Conservation (phyloP, 2,113 vertebrate genomes). For the Sterrhoptilus dennistouni region DNA sequence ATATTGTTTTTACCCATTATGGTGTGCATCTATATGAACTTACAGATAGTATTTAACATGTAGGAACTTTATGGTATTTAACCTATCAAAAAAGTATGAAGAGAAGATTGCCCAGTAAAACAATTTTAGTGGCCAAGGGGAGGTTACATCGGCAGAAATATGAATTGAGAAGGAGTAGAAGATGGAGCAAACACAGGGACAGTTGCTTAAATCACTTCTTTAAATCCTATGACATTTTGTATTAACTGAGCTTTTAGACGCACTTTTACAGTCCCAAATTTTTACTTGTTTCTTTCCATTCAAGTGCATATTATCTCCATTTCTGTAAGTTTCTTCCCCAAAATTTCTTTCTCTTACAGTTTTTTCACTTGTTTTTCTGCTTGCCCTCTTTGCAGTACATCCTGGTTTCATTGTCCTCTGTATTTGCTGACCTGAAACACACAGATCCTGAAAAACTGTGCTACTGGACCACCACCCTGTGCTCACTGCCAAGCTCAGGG, state of each 20-base stretch:
- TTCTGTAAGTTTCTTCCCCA: background rate
- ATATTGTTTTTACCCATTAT: background rate
- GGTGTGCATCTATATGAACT: rapidly evolving
- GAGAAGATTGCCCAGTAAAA: background rate
- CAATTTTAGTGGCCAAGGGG: background rate
- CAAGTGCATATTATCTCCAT: background rate
- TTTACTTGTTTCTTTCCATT: background rate
- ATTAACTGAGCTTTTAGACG: background rate
- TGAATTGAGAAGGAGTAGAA: background rate
- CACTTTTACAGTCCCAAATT: background rate
- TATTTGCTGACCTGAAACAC: background rate
- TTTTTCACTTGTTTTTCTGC: background rate
- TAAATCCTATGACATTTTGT: background rate
- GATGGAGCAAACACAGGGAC: background rate
- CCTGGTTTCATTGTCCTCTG: background rate
- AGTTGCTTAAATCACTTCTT: background rate
- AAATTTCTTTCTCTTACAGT: background rate
- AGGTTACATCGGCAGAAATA: background rate
- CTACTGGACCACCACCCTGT: background rate
- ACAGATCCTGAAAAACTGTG: background rate
- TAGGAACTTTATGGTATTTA: background rate
- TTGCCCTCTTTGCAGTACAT: background rate
- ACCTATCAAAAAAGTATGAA: background rate
- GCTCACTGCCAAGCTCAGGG: background rate
- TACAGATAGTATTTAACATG: background rate